Base-by-base conservation (phyloP, 1,140 invertebrate genomes). In the Drosophila elegans region DNA sequence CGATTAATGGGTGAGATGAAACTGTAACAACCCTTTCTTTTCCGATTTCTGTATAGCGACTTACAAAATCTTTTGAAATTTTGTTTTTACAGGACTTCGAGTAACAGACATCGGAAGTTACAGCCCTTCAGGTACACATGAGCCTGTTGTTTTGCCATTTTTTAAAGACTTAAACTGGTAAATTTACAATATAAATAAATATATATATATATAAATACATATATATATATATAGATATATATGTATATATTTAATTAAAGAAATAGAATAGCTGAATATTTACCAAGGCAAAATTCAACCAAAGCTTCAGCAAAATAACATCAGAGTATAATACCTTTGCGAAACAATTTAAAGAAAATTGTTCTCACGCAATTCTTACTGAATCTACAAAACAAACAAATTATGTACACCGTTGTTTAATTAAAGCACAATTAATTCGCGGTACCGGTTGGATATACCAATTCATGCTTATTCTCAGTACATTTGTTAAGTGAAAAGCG, bases 41-140 rank as follows among this genome's bases (percentile, higher is more conserved):
- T 2, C 6, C 29, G 29, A 32, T 32, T 29, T 55, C 52, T 45
- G 9, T 10, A 9, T n/a, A 32, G 7, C 46, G 9, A 12, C 13
- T 51, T 13, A 51, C 27, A 2, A 32, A 51, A 0, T 27, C 9
- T 45, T 39, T 39, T 49, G 39, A 27, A 25, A 53, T 56, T 49
- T 42, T 75, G 74, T 75, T 69, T 80, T 93, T 93, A 84, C 94
- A 97, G 97, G 96, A 97, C 96, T 95, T 97, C 96, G 96, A 97
- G 97, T 95, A 97, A 97, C 95, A 97, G 97, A 94, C 97, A 98
- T 95, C 96, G 97, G 94, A 98, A 97, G 95, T 95, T 97, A 93
- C 96, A 97, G 94, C 96, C 97, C 93, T 97, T 97, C 94, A 97
- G 97, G 95, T 96, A 97, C 95, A 97, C 97, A 96, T 97, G 96